Base-by-base conservation (phyloP, 2,113 vertebrate species). In the Semicossyphus pulcher region DNA sequence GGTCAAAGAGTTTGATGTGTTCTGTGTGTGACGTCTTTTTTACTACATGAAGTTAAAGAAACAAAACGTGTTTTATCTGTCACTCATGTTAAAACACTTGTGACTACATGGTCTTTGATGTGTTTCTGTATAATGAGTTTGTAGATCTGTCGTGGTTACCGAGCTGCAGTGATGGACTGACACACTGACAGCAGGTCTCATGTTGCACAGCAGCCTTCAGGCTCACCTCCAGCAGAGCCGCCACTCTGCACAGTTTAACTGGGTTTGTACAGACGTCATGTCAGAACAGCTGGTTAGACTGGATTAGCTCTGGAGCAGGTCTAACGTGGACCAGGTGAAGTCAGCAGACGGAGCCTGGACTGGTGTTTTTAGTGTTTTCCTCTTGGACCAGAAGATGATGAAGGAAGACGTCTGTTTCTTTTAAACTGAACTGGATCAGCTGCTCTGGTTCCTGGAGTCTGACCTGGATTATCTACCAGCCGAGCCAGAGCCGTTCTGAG, bases 211-310 rank as follows among this genome's bases (percentile, higher is more conserved):
- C 59, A 66, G 54, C 63, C 42, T 18, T 58, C 57, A 56, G 57
- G 26, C 37, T 70, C 65, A 59, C 70, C 81, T 80, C 73, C 74
- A 76, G 74, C 63, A 54, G 74, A 68, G 79, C 41, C 1, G 2
- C 11, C 12, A 29, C 44, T 47, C 8, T 59, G 44, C 58, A 68
- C 52, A 51, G 44, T 44, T 53, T 18, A 26, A 20, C 28, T 26
- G 37, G 4, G 20, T 5, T 15, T 8, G 5, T 20, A 51, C 34
- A 56, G 36, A 47, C 26, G n/a, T n/a, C n/a, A n/a, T 3, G 3
- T n/a, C n/a, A n/a, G n/a, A n/a, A n/a, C 7, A 37, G 25, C 8
- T 32, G 7, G 2, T 14, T 0, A n/a, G n/a, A 32, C 73, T 26
- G 36, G 34, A 20, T 34, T 8, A 23, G 15, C 16, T 32, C 58